Percentiles rank a stretch among this genome's conserved stretches.
Conservation (phyloP, 1,140 invertebrate genomes). For the Idris sp. region DNA sequence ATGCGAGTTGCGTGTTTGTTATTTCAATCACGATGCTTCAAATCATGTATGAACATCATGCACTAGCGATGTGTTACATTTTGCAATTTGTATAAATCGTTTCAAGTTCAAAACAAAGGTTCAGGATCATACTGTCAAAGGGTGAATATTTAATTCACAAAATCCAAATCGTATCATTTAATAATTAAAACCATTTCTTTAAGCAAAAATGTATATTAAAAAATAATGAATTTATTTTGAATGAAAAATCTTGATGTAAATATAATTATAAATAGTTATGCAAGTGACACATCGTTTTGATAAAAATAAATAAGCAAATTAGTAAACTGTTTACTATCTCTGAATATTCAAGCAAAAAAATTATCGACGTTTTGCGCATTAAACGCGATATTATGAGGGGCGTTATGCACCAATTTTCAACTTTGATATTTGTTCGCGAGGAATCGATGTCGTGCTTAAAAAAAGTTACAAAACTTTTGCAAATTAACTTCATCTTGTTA, state of each 20-base stretch:
- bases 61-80: conserved; percentile 39
- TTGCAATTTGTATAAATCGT: conserved; percentile 41
- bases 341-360: too few species aligned
- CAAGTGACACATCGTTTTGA: too few species aligned
- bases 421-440: conserved; percentile 39
- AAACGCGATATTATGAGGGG: conserved; percentile 38
- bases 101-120: conserved; percentile 48
- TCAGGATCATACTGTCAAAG: conserved; percentile 35
- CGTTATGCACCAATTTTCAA: conserved; percentile 39
- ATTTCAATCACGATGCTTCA: conserved; percentile 42
- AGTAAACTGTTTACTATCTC: too few species aligned
- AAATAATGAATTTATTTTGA: too few species aligned
- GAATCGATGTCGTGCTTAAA: conserved; percentile 23
- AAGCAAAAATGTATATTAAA: too few species aligned
- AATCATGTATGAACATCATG: conserved; percentile 50
- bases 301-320: too few species aligned
- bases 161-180: conserved; percentile 26
- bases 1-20: conserved; percentile 23
- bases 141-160: conserved; percentile 47
- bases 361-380: too few species aligned
- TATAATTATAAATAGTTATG: too few species aligned
- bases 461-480: conserved; percentile 38
- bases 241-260: too few species aligned
- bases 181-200: conserved; percentile 28
- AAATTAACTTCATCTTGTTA: conserved; percentile 50